phyloP scores from a whole-genome alignment of 2,113 vertebrate genomes.

The Panthera uncia region DNA sequence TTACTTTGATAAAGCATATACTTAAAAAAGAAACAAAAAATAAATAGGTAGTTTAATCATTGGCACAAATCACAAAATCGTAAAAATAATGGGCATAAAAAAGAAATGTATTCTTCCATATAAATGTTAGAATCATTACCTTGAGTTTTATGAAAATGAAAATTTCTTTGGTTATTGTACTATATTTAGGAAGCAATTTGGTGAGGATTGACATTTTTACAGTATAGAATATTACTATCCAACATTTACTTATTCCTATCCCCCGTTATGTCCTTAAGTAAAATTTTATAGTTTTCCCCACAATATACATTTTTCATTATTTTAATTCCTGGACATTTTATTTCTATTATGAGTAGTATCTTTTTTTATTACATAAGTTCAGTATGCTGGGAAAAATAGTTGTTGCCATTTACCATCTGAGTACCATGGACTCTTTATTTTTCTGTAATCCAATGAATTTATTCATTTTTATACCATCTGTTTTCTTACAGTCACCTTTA shows the following conservation, averaged over 20 bases:
- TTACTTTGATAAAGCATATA: background rate
- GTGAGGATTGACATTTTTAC: background rate
- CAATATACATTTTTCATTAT: background rate
- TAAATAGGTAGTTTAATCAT: background rate
- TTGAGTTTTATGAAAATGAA: constrained; percentile 10
- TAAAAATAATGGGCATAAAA: background rate
- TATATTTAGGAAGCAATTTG: background rate
- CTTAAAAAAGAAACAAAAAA: background rate
- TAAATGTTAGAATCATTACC: constrained; percentile 20
- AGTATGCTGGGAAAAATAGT: background rate
- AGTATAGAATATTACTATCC: background rate
- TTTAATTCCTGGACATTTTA: background rate
- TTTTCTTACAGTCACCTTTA: constrained; percentile 3
- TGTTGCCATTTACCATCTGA: background rate
- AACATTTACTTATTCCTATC: constrained; percentile 4
- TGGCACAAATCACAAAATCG: background rate
- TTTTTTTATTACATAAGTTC: background rate
- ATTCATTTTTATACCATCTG: background rate
- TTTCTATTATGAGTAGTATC: background rate
- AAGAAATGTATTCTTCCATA: background rate
- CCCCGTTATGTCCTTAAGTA: background rate
- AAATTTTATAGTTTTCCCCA: background rate
- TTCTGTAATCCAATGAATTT: background rate
- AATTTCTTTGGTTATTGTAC: background rate
- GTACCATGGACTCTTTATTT: background rate